Base-by-base conservation (phyloP, 1,140 invertebrate genomes). In the Trichonephila inaurata region DNA sequence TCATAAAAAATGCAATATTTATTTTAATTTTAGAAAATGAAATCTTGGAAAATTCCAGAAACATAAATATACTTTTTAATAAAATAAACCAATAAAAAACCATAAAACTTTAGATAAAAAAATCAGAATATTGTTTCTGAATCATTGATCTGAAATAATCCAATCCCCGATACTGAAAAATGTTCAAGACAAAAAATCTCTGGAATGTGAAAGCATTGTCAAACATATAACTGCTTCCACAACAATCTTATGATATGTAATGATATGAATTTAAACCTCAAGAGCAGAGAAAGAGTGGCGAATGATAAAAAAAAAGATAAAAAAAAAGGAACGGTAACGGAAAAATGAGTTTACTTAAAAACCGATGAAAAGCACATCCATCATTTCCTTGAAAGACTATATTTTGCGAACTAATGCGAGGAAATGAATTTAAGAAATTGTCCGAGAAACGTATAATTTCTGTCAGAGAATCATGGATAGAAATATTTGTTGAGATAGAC, bases 321-420 rank as follows among this genome's bases (percentile, higher is more conserved):
- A 28, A 61, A 19, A 62, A 86, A 61, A 28, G 8, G 3, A 85
- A 12, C 3, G 28, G 18, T 10, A 24, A 62, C 28, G 10, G 51
- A 21, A 44, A 51, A 51, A 12, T 51, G 7, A 5, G 51, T 10
- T 51, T 51, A 51, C 51, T 51, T 51, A 51, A 51, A 51, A 51
- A 51, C 58, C 85, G 58, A 87, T 87, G 28, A 19, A 33, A 87
- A 87, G 6, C 8, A 40, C 61, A 87, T 87, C 85, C 58, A 87
- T 83, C 82, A 83, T 21, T 51, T 10, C 16, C 4, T 3, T 21
- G 8, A 83, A 83, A 51, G 10, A 83, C 51, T 60, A 83, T 83
- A 83, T 83, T 83, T 83, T 58, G 51, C 8, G 12, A 51, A 51
- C 51, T n/a, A 83, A 51, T 51, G 19, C 40, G 51, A 16, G 21